Conservation (phyloP, 2,797 vertebrate genomes). For the Chelmon rostratus region DNA sequence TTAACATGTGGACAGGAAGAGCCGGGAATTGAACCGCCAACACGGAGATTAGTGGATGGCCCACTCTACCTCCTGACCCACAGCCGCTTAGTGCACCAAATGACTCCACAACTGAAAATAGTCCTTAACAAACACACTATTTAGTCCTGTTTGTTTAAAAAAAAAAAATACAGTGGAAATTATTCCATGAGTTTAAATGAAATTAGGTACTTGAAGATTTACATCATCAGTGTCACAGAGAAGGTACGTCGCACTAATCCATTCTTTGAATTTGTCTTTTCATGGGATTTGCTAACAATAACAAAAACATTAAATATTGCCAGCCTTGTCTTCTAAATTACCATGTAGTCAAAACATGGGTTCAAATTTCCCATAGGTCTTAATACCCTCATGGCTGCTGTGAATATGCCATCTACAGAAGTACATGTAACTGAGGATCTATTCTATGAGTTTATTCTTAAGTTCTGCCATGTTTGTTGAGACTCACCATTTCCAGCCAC, state of each 20-base stretch:
- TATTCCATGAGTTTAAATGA: not conserved
- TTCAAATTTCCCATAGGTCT: not conserved
- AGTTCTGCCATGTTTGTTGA: not conserved
- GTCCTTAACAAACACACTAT: not conserved
- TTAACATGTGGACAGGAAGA: not conserved
- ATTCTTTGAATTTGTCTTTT: not conserved
- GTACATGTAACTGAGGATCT: not conserved
- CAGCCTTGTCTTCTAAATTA: not conserved
- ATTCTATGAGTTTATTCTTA: not conserved
- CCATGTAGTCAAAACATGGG: not conserved
- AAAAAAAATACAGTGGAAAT: too few species aligned
- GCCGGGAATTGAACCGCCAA: not conserved
- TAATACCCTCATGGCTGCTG: not conserved
- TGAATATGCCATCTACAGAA: not conserved
- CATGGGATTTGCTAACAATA: not conserved
- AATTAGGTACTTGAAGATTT: not conserved
- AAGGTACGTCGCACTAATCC: not conserved
- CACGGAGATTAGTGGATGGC: not conserved
- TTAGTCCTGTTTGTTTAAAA: not conserved
- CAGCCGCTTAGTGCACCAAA: too few species aligned
- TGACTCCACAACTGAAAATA: not conserved
- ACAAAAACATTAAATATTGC: not conserved
- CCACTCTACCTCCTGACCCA: not conserved
- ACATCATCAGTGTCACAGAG: not conserved
- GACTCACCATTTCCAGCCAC: conserved; percentile 97